A percentile compares a stretch with the other conserved stretches of the same genome.
phyloP scores from a whole-genome alignment of 2,797 vertebrate species.

The Chanos chanos region DNA sequence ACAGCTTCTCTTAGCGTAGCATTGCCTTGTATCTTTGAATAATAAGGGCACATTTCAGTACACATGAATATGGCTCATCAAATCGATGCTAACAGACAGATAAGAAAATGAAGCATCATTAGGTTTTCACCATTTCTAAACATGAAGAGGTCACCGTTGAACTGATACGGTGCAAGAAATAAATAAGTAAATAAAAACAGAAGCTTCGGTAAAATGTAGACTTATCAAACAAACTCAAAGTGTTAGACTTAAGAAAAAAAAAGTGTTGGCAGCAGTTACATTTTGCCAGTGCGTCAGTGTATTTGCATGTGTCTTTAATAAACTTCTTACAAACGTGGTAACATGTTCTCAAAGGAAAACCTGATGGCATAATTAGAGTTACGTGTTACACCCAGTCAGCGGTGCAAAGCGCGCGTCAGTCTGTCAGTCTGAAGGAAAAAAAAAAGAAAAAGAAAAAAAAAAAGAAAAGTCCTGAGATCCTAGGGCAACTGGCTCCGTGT shows the following conservation, averaged over 20 bases:
- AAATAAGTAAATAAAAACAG: no score
- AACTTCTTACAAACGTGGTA: slow-evolving; percentile 2
- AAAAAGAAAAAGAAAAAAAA: no score
- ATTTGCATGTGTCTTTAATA: background rate
- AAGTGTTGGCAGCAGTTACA: background rate
- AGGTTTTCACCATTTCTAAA: no score
- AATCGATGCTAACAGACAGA: background rate
- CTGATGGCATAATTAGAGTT: slow-evolving; percentile 32
- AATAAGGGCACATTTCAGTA: background rate
- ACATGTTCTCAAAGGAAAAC: slow-evolving; percentile 14
- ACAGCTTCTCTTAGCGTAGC: background rate
- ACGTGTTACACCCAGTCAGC: slow-evolving; percentile 13
- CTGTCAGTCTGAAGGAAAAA: no score
- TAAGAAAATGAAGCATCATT: background rate
- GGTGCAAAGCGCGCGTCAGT: slow-evolving; percentile 1
- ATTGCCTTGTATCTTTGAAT: slow-evolving; percentile 11
- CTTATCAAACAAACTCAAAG: no score
- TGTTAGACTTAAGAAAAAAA: no score
- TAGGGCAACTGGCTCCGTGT: slow-evolving; percentile 14
- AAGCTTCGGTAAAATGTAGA: no score
- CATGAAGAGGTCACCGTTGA: no score
- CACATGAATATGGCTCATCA: slow-evolving; percentile 11
- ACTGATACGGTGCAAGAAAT: no score
- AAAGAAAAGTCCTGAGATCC: slow-evolving; percentile 12
- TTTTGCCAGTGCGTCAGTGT: background rate